A percentile compares a stretch with the other conserved stretches of the same genome.
phyloP scores from a whole-genome alignment of 2,113 vertebrate genomes.

The Archocentrus centrarchus region DNA sequence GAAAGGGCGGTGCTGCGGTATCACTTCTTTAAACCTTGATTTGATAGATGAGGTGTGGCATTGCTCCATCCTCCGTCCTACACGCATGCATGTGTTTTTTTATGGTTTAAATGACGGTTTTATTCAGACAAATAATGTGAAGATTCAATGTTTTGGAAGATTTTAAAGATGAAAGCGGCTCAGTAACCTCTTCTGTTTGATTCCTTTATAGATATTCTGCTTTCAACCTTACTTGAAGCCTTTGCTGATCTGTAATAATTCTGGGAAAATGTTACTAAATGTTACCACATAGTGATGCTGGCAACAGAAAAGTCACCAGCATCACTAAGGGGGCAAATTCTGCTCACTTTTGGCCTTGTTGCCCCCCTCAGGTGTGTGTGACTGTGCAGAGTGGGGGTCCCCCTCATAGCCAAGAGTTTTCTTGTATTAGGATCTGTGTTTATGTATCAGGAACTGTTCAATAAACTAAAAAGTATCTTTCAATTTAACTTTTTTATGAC shows the following conservation, averaged over 20 bases:
- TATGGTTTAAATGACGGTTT: neutral
- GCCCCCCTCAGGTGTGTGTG: neutral
- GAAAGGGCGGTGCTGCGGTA: neutral
- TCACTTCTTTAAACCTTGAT: conserved; percentile 14
- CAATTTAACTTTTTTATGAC: too few species aligned
- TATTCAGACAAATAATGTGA: neutral
- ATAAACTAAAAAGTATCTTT: too few species aligned
- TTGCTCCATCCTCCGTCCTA: neutral
- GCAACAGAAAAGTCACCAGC: too few species aligned
- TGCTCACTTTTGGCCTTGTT: neutral
- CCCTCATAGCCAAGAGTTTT: too few species aligned
- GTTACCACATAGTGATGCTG: too few species aligned
- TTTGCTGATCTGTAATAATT: neutral
- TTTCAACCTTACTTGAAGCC: neutral
- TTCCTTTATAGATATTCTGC: fast-evolving
- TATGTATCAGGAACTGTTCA: too few species aligned
- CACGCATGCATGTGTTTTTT: neutral
- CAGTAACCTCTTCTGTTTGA: neutral
- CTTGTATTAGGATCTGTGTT: too few species aligned
- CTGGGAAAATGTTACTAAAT: neutral
- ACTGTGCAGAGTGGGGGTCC: too few species aligned
- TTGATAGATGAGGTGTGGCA: conserved; percentile 15
- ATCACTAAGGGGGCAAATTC: neutral
- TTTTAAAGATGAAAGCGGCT: neutral
- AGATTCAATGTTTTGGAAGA: neutral